phyloP scores from a whole-genome alignment of 2,113 vertebrate species.

The Nyctereutes procyonoides region DNA sequence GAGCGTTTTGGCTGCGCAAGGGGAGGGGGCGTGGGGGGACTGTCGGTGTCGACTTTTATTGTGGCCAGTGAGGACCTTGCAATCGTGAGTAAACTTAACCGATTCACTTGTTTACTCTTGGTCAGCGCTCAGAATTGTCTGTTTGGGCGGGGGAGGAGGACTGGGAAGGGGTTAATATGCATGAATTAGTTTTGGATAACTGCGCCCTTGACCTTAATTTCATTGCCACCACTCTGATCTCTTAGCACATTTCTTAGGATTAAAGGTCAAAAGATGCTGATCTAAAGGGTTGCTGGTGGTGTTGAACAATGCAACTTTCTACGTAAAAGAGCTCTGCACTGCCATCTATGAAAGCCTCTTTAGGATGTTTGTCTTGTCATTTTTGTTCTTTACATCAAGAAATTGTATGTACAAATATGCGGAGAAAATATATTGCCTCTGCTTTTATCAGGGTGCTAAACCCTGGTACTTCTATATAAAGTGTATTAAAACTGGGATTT shows the following conservation, averaged over 20 bases:
- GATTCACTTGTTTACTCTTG: background rate
- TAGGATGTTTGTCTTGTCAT: conserved; percentile 52
- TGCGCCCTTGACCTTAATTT: conserved; percentile 65
- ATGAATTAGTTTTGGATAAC: conserved; percentile 69
- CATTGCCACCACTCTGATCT: conserved; percentile 59
- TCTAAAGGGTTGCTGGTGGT: conserved; percentile 74
- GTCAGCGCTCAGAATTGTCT: background rate
- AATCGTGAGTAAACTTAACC: conserved; percentile 34
- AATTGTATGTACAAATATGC: conserved; percentile 86
- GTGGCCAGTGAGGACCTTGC: conserved; percentile 69
- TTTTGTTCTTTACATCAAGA: conserved; percentile 82
- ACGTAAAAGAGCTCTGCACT: conserved; percentile 93
- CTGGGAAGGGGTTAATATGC: conserved; percentile 53
- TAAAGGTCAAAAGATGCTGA: conserved; percentile 67
- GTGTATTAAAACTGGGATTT: conserved; percentile 95
- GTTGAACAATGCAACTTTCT: conserved; percentile 89
- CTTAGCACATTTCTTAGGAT: conserved; percentile 53
- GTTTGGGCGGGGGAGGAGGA: background rate
- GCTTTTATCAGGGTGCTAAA: conserved; percentile 86
- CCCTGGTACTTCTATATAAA: conserved; percentile 91
- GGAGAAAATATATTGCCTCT: conserved; percentile 87
- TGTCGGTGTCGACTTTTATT: conserved; percentile 23
- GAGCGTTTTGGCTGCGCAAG: background rate
- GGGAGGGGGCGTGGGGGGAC: rapidly evolving
- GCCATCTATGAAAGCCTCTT: conserved; percentile 90